Percentiles rank a stretch among this genome's conserved stretches.
phyloP scores from a whole-genome alignment of 1,140 invertebrate species.

The Bombus superbus region DNA sequence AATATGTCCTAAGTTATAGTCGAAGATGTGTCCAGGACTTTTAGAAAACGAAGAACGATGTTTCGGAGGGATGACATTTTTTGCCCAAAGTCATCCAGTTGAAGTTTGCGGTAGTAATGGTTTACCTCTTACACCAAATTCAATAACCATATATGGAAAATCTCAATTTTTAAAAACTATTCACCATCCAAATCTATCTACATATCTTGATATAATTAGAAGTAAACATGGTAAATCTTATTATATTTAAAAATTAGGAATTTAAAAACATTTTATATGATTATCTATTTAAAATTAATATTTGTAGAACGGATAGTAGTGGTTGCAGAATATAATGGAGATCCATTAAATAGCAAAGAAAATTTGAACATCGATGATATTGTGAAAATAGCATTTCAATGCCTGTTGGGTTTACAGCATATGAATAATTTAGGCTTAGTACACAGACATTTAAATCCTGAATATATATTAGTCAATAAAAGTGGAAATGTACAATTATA shows the following conservation, averaged over 20 bases:
- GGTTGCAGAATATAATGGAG: constrained; percentile 93
- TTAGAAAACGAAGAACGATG: constrained; percentile 81
- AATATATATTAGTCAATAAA: constrained; percentile 92
- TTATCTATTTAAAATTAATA: constrained; percentile 3
- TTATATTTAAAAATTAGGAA: constrained; percentile 30
- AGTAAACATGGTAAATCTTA: constrained; percentile 93
- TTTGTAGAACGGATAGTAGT: constrained; percentile 94
- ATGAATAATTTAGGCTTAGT: constrained; percentile 90
- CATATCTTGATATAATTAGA: constrained; percentile 95
- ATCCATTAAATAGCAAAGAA: constrained; percentile 82
- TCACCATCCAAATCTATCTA: constrained; percentile 91
- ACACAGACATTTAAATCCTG: constrained; percentile 91
- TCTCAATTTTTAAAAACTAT: constrained; percentile 93
- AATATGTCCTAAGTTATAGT: constrained; percentile 2
- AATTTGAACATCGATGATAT: constrained; percentile 83
- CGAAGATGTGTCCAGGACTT: constrained; percentile 79
- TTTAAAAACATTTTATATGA: background rate
- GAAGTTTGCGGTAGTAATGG: constrained; percentile 98
- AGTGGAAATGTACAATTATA: constrained; percentile 91
- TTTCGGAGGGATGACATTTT: constrained; percentile 94
- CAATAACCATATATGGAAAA: constrained; percentile 95
- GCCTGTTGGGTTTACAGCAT: constrained; percentile 89
- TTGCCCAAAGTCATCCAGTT: constrained; percentile 93
- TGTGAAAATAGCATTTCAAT: constrained; percentile 86
- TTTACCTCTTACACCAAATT: constrained; percentile 97